Evolutionary conservation across 2,888 invertebrate species (phyloP), one percentile per base, ranked within the genome.

Genomic region (Drosophila peninsularis): DNA sequence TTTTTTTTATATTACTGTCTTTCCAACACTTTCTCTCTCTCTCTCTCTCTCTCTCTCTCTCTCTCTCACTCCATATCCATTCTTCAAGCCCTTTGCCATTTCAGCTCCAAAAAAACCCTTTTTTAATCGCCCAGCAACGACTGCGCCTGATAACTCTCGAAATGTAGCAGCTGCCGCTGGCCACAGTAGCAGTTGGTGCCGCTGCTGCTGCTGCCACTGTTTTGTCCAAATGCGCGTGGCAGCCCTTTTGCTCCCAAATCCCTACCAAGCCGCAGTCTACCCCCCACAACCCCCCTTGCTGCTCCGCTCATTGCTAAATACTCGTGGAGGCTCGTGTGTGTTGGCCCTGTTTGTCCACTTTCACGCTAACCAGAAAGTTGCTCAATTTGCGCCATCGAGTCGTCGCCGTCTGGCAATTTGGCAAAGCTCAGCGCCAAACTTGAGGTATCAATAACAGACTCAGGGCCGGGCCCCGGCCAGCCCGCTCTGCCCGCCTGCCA

Each of bases 261-360:
- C 21, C 30, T n/a, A 19, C 6, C 30, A 17, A 30, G 27, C 27
- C 1, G 6, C 27, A 30, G 5, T 6, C 27, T 1, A n/a, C 21
- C 21, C 11, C 10, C 2, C 34, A 4, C 24, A 5, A 0, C 13
- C 32, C 41, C 7, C 44, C 14, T 2, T 13, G 21, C 14, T 27
- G 10, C 10, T 24, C n/a, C 1, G 10, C 0, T 17, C 27, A 6
- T 21, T 42, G 42, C 19, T 44, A 44, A 44, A 10, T n/a, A 5
- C 24, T 24, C 24, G 24, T n/a, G 24, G 44, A 2, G 62, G 52
- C 62, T 41, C 36, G 39, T 39, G 45, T 42, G 53, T 49, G 17
- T 21, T 21, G 49, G 61, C 34, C 53, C 60, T 47, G 72, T 72
- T 75, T 76, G 72, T 69, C 75, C 82, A 82, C 80, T 85, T 85